These are phyloP conservation scores for Pheucticus melanocephalus DNA, from an alignment of 2,113 vertebrate species.

Conservation along the genomic window DNA sequence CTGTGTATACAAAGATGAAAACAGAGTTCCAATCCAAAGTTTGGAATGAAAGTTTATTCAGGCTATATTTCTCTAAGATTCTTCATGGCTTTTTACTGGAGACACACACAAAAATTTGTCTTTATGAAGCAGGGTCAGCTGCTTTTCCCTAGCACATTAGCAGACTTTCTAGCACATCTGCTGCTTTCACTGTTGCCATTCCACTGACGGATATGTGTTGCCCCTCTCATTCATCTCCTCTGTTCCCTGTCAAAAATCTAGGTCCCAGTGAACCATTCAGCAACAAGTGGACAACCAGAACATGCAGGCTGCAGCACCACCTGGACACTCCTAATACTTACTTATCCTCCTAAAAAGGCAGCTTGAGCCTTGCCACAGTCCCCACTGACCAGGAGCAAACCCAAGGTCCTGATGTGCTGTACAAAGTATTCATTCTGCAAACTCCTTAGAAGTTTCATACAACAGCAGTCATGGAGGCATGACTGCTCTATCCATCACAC, in stretches of 20 bases:
- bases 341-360: not conserved
- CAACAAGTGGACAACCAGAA: not conserved
- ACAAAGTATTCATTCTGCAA: not conserved
- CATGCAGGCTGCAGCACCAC: accelerated
- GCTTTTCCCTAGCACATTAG: not conserved
- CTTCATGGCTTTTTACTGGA: not conserved
- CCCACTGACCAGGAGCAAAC: not conserved
- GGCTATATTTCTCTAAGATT: not conserved
- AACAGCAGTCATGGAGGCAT: not conserved
- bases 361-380: not conserved
- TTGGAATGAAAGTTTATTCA: not conserved
- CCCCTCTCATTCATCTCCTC: not conserved
- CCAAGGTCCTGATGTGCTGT: not conserved
- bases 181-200: not conserved
- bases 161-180: not conserved
- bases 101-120: not conserved
- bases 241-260: not conserved
- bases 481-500: not conserved
- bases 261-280: not conserved
- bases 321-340: not conserved
- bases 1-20: not conserved
- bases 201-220: accelerated
- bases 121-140: not conserved
- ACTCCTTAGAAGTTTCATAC: not conserved
- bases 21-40: not conserved